Conservation (phyloP, 53 echinoderm and acorn worm species). For the Holothuria leucospilota region DNA sequence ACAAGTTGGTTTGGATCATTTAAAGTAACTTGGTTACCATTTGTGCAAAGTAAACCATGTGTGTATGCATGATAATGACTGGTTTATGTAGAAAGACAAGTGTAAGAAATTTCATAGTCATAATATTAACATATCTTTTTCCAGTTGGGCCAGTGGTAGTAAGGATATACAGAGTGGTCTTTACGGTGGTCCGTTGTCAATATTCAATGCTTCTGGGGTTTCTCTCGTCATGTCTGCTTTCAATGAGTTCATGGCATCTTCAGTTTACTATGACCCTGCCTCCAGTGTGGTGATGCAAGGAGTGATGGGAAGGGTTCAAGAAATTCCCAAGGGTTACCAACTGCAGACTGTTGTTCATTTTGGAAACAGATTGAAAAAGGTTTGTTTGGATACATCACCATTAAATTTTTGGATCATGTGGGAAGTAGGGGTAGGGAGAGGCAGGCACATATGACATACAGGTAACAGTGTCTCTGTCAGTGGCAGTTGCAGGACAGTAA, state of each 20-base stretch:
- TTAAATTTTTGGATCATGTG: neutral
- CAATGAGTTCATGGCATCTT: slow-evolving; percentile 59
- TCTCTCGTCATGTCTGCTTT: slow-evolving; percentile 58
- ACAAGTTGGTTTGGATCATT: no score
- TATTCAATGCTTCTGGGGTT: slow-evolving; percentile 46
- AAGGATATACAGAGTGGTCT: slow-evolving; percentile 55
- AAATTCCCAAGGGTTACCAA: slow-evolving; percentile 56
- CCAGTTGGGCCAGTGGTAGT: slow-evolving; percentile 32
- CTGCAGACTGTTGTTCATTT: slow-evolving; percentile 51
- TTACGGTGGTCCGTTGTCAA: slow-evolving; percentile 54
- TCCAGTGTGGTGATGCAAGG: slow-evolving; percentile 44
- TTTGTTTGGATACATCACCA: neutral
- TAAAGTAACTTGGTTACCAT: no score
- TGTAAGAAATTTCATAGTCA: no score
- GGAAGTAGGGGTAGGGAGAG: neutral
- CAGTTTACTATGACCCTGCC: slow-evolving; percentile 47
- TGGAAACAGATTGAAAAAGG: slow-evolving; percentile 55
- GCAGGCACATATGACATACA: neutral
- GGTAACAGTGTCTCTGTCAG: no score
- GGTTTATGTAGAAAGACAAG: no score
- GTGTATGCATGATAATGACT: no score
- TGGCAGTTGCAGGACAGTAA: no score
- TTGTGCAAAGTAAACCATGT: no score
- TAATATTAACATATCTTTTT: neutral
- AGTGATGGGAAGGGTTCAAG: slow-evolving; percentile 48